Base-by-base conservation (phyloP, 2,113 vertebrate genomes). In the Chlorodrepanis virens region DNA sequence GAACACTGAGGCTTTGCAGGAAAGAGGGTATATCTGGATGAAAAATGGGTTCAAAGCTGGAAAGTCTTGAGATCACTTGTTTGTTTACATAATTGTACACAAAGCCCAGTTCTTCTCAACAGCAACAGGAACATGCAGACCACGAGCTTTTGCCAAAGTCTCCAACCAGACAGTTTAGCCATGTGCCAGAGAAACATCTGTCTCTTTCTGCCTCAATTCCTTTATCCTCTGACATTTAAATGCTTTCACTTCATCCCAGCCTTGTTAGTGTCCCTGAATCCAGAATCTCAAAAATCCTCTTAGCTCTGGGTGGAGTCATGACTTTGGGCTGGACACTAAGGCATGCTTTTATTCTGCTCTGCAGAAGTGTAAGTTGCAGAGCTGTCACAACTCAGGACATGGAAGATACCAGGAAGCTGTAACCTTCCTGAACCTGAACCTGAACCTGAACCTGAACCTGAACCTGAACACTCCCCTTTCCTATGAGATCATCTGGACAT, bases 141-240 rank as follows among this genome's bases (percentile, higher is more conserved):
- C 44, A 25, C 0, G 2, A 78, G 40, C 25, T 87, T 94, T 79
- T 84, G 91, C 94, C 93, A 96, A 89, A 91, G 93, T 65, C 52
- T 96, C 78, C 57, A 70, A 91, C 57, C 83, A 97, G 95, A 92
- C 76, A 24, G 44, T 75, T 93, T n/a, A 96, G 65, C 56, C 72
- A 19, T 95, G 86, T 78, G 93, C 86, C 96, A 96, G 80, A 77
- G 86, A 70, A 96, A 94, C 91, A 89, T 95, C 93, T 94, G 81
- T 79, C 91, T 87, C 80, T 76, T 91, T 96, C 87, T 87, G 89
- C 83, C 60, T 96, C 83, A 47, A 7, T 81, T 89, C 69, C 57
- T 95, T 89, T 95, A 87, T 84, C 63, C 83, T 70, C 89, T 95
- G 94, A 94, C 91, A 93, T 96, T 94, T 94, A 95, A 79, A 56